Evolutionary conservation across 2,113 vertebrate genomes (phyloP), one percentile per base, ranked within the genome.

Genomic region (Bufo bufo): DNA sequence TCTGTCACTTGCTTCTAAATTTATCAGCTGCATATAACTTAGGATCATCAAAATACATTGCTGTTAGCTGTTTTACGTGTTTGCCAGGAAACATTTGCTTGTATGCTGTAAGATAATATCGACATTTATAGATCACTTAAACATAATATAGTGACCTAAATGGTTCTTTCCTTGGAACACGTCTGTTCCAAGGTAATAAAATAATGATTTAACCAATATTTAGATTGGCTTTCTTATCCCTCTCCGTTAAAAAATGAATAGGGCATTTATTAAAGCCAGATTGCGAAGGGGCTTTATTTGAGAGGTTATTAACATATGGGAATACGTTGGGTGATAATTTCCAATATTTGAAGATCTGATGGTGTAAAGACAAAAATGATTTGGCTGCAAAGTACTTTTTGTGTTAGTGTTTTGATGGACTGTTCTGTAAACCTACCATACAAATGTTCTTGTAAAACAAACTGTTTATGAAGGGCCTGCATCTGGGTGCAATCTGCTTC

Each of bases 191-290:
- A 43, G 91, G 59, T 52, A 92, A 85, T 90, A 93, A 91, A 93
- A 88, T 83, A 92, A 84, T 58, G 59, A 90, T 88, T 93, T 92
- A 90, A 83, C 89, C 93, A 89, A 90, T 96, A 93, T 95, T 96
- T 94, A 92, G 91, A 92, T 92, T 95, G 94, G 92, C 92, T 93
- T 94, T 82, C 94, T 91, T 93, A 89, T 91, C 93, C 92, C 91
- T 86, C 87, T 91, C 74, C 91, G 63, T 90, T 92, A 93, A 94
- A 93, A 89, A 74, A 90, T 92, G 89, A 93, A 90, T 90, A 87
- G 86, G 59, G 23, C 80, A 88, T 91, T 89, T 94, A 93, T 93
- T 92, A 90, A 93, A 94, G 92, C 86, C 94, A 94, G 90, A 92
- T 93, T 93, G 84, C 91, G 75, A 91, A 91, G 90, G 75, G 77